phyloP scores from a whole-genome alignment of 2,113 vertebrate genomes.

The Microcebus tavaratra region DNA sequence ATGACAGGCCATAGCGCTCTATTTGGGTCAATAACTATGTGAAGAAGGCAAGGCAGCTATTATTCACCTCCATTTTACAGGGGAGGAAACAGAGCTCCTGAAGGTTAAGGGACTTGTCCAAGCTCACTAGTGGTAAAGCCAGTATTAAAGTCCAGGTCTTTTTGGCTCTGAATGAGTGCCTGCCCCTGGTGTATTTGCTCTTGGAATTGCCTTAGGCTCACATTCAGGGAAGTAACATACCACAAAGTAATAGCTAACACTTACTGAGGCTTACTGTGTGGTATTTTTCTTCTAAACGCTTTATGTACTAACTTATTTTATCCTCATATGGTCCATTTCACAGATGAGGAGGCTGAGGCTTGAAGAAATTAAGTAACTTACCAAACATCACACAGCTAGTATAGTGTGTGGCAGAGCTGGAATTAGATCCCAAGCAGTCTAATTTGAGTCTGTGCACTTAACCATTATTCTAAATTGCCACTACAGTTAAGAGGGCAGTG shows the following conservation, averaged over 20 bases:
- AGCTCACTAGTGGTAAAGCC: background rate
- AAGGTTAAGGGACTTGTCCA: constrained; percentile 57
- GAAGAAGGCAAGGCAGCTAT: background rate
- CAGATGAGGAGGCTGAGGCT: constrained; percentile 8
- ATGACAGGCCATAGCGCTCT: background rate
- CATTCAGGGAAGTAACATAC: background rate
- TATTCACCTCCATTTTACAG: constrained; percentile 59
- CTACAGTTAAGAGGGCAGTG: background rate
- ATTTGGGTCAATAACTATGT: background rate
- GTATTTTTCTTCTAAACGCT: background rate
- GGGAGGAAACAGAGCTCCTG: constrained; percentile 56
- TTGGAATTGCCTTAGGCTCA: background rate
- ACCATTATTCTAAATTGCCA: background rate
- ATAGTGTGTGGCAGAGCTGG: background rate
- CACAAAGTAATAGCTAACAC: background rate
- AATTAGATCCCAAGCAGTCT: background rate
- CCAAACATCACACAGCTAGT: background rate
- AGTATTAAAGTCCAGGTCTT: background rate
- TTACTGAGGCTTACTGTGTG: background rate
- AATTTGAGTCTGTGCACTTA: background rate
- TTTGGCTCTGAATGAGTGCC: background rate
- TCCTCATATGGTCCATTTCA: background rate
- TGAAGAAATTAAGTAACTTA: background rate
- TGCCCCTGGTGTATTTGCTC: background rate
- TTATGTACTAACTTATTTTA: background rate